phyloP scores from a whole-genome alignment of 1,140 invertebrate genomes.

The Gryllus bimaculatus region DNA sequence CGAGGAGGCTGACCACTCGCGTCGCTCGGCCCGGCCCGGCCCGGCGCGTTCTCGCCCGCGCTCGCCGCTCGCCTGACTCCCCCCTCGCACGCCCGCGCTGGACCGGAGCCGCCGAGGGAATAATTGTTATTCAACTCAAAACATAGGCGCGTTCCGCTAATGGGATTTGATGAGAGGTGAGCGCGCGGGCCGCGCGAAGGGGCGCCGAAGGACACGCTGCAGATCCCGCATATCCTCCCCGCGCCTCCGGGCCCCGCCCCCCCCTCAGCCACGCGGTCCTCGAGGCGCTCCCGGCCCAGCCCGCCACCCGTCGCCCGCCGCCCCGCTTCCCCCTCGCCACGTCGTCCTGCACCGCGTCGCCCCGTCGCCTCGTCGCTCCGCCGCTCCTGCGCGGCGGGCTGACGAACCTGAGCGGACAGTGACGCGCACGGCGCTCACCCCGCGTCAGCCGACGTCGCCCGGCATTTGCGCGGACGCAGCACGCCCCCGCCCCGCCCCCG shows the following conservation, averaged over 20 bases:
- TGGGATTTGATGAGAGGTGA: neutral
- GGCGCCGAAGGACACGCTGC: neutral
- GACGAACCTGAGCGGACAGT: neutral
- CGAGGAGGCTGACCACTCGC: too few relatives aligned
- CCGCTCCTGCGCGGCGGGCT: neutral
- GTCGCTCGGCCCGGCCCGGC: too few relatives aligned
- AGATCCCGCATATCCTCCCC: neutral
- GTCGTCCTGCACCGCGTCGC: too few relatives aligned
- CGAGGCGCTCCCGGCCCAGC: too few relatives aligned
- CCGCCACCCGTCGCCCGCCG: too few relatives aligned
- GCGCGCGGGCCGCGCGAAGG: neutral
- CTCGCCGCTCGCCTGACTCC: neutral
- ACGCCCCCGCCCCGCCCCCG: neutral
- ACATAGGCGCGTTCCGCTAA: conserved; percentile 2
- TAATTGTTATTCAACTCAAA: conserved; percentile 5
- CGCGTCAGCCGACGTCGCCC: neutral
- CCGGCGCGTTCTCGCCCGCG: neutral
- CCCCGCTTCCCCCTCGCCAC: neutral
- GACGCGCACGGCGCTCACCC: too few relatives aligned
- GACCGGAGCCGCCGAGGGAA: neutral
- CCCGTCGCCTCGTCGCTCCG: neutral
- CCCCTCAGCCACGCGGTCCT: too few relatives aligned
- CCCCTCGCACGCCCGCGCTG: too few relatives aligned
- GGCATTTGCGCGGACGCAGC: neutral
- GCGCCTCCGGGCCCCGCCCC: too few relatives aligned